A percentile compares a stretch with the other conserved stretches of the same genome.
phyloP scores from a whole-genome alignment of 1,140 invertebrate genomes.

The Saxidomus purpurata region DNA sequence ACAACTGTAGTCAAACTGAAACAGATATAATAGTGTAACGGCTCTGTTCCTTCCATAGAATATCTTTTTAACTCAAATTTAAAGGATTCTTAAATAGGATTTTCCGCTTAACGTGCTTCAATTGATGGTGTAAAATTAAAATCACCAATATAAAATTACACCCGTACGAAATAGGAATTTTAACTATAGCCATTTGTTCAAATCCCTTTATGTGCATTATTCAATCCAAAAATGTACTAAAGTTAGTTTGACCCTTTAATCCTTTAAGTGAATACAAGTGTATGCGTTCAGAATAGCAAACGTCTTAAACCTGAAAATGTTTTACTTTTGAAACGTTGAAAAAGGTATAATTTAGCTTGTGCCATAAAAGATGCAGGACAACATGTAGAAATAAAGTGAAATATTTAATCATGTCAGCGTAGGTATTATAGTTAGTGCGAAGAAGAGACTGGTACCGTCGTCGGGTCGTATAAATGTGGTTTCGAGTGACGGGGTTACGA shows the following conservation, averaged over 20 bases:
- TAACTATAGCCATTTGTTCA: not conserved
- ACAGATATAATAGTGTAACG: not conserved
- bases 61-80: not conserved
- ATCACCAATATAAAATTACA: not conserved
- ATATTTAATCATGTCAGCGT: too few species aligned
- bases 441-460: too few species aligned
- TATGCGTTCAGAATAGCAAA: conserved; percentile 14
- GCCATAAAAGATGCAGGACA: too few species aligned
- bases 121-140: not conserved
- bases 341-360: too few species aligned
- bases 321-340: too few species aligned
- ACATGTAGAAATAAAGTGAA: too few species aligned
- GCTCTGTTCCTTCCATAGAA: not conserved
- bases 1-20: not conserved
- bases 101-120: conserved; percentile 9
- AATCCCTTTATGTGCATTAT: not conserved
- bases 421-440: too few species aligned
- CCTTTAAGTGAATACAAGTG: not conserved
- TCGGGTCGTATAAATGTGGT: too few species aligned
- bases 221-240: not conserved
- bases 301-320: too few species aligned
- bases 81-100: conserved; percentile 20
- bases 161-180: not conserved
- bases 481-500: too few species aligned
- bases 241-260: conserved; percentile 15